These are phyloP conservation scores for Chelon auratus DNA, from an alignment of 2,797 vertebrate genomes.

Conservation along the genomic window DNA sequence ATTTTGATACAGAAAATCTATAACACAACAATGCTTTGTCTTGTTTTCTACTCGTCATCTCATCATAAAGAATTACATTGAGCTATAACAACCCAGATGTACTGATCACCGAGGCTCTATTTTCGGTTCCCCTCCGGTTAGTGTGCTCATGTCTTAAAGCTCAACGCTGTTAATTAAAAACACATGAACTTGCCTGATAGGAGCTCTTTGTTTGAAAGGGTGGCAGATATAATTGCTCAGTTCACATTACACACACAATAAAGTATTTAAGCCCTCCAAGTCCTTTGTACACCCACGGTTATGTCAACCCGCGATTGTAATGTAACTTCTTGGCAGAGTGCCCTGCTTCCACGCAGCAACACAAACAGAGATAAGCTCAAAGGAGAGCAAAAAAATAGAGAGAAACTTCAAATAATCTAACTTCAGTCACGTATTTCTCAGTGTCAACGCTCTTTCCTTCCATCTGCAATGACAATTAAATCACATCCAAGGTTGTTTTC, in stretches of 20 bases:
- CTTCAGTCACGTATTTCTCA: slow-evolving; percentile 76
- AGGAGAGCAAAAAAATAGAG: slow-evolving; percentile 48
- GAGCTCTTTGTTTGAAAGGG: slow-evolving; percentile 80
- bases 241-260: slow-evolving; percentile 83
- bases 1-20: slow-evolving; percentile 46
- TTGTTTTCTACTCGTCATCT: slow-evolving; percentile 22
- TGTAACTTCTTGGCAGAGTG: slow-evolving; percentile 78
- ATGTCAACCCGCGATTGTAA: slow-evolving; percentile 78
- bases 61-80: slow-evolving; percentile 33
- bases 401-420: slow-evolving; percentile 73
- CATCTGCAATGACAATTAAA: slow-evolving; percentile 80
- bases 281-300: slow-evolving; percentile 81
- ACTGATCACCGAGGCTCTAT: slow-evolving; percentile 36
- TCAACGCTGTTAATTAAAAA: slow-evolving; percentile 80
- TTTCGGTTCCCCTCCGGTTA: slow-evolving; percentile 50
- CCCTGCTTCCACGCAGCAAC: slow-evolving; percentile 71
- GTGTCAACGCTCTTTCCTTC: slow-evolving; percentile 70
- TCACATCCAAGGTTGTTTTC: slow-evolving; percentile 75
- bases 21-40: slow-evolving; percentile 8
- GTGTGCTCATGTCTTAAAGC: slow-evolving; percentile 63
- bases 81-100: slow-evolving; percentile 34
- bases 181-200: slow-evolving; percentile 80
- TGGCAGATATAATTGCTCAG: slow-evolving; percentile 82
- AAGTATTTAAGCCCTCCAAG: slow-evolving; percentile 81
- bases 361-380: slow-evolving; percentile 80